These are phyloP conservation scores for Lasaia peninsularis DNA, from an alignment of 1,140 invertebrate species.

Conservation along the genomic window DNA sequence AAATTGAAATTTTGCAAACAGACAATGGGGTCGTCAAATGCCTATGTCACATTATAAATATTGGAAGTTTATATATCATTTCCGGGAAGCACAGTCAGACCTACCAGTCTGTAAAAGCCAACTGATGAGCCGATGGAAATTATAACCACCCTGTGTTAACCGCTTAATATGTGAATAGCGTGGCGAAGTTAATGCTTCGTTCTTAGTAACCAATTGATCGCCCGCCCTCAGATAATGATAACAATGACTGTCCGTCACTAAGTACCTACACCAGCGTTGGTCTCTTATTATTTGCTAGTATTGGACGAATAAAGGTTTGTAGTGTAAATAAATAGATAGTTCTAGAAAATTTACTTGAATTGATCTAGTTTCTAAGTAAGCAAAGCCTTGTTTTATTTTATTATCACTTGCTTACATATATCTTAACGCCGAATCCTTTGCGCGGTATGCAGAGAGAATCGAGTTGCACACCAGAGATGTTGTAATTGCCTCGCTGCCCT, in stretches of 20 bases:
- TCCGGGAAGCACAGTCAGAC: not conserved
- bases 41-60: not conserved
- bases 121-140: not conserved
- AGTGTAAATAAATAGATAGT: too few species aligned
- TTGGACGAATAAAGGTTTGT: too few species aligned
- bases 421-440: too few species aligned
- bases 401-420: too few species aligned
- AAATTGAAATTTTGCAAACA: too few species aligned
- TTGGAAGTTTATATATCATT: not conserved
- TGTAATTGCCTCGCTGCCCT: too few species aligned
- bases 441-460: too few species aligned
- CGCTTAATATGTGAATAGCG: conserved; percentile 55
- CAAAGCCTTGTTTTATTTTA: too few species aligned
- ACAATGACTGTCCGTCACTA: conserved; percentile 22
- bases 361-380: too few species aligned
- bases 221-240: conserved; percentile 34
- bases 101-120: not conserved
- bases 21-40: too few species aligned
- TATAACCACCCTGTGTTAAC: conserved; percentile 10
- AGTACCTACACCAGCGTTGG: conserved; percentile 24
- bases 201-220: conserved; percentile 24
- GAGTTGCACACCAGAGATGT: too few species aligned
- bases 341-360: too few species aligned
- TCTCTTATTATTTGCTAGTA: not conserved
- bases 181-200: conserved; percentile 41